phyloP scores from a whole-genome alignment of 2,113 vertebrate genomes.

The Apus apus region DNA sequence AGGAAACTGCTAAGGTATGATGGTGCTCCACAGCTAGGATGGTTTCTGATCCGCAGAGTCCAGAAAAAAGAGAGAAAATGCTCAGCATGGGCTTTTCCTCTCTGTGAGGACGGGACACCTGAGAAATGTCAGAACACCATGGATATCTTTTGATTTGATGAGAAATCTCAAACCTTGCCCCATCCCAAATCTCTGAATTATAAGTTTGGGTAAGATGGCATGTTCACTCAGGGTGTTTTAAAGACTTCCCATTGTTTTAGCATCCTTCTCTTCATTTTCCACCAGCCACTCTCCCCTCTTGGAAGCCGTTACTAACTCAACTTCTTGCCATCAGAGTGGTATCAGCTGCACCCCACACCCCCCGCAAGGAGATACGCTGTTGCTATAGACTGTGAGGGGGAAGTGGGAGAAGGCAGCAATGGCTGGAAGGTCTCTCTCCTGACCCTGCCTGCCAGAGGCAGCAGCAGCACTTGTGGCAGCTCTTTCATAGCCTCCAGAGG shows the following conservation, averaged over 20 bases:
- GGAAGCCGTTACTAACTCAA: not conserved
- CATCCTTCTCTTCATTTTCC: not conserved
- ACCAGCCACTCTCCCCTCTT: not conserved
- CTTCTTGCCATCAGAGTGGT: not conserved
- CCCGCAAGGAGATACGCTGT: fast-evolving
- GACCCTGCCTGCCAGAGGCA: not conserved
- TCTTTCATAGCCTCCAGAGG: not conserved
- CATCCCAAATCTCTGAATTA: fast-evolving
- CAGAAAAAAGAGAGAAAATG: not conserved
- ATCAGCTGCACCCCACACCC: not conserved
- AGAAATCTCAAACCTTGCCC: not conserved
- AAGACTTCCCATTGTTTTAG: not conserved
- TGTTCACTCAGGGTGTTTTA: not conserved
- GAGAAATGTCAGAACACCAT: not conserved
- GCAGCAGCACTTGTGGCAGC: not conserved
- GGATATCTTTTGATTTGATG: not conserved
- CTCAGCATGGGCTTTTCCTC: not conserved
- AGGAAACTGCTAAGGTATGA: not conserved
- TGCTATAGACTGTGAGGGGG: not conserved
- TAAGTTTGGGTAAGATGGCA: not conserved
- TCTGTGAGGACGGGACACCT: not conserved
- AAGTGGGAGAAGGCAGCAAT: not conserved
- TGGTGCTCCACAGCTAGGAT: not conserved
- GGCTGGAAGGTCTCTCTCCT: not conserved
- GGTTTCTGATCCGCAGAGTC: not conserved